phyloP scores from a whole-genome alignment of 2,797 vertebrate genomes.

The Oreochromis mossambicus region DNA sequence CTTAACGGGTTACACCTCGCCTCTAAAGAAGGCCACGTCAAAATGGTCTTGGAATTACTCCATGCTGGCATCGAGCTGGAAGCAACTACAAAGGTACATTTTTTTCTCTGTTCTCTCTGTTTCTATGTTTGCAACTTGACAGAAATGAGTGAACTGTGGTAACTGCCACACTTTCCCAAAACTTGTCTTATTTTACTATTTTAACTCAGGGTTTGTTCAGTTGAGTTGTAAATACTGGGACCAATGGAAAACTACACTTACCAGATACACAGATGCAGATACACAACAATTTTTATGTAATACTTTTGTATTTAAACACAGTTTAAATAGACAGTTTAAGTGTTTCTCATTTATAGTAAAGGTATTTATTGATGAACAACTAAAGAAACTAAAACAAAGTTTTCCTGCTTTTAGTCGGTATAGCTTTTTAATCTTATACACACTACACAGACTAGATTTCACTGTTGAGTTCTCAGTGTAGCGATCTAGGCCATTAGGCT shows the following conservation, averaged over 20 bases:
- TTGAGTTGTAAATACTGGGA: neutral
- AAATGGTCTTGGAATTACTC: constrained; percentile 94
- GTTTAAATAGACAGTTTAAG: neutral
- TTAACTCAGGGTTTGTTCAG: neutral
- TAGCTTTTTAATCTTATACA: neutral
- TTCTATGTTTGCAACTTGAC: neutral
- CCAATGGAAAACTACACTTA: neutral
- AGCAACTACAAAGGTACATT: constrained; percentile 90
- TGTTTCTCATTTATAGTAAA: neutral
- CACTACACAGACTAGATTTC: neutral
- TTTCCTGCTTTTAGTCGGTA: neutral
- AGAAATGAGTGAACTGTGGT: neutral
- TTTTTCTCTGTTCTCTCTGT: neutral
- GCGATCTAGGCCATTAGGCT: constrained; percentile 37
- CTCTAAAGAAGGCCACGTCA: constrained; percentile 96
- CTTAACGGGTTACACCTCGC: constrained; percentile 94
- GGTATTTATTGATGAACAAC: neutral
- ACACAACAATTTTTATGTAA: neutral
- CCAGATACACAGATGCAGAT: neutral
- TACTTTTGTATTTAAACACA: neutral
- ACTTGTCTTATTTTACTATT: neutral
- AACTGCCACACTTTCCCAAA: neutral
- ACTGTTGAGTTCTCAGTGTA: neutral
- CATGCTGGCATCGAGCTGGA: constrained; percentile 91
- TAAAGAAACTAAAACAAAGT: neutral